Evolutionary conservation across 2,888 invertebrate species (phyloP).

Genomic region (Xanthorhoe spadicearia): DNA sequence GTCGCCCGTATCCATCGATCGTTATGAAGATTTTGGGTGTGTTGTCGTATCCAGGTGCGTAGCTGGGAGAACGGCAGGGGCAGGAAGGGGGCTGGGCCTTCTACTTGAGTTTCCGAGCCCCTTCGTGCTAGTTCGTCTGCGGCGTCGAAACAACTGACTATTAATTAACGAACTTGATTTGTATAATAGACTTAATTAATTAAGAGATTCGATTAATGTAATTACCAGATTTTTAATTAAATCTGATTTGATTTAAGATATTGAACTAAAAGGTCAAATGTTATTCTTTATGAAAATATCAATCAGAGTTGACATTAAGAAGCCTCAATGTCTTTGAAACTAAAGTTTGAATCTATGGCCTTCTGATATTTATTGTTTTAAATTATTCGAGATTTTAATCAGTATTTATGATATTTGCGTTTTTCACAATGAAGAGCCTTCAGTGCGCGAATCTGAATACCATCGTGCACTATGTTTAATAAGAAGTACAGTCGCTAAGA

Average conservation of each 20-base stretch:
- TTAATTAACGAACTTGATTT: no score
- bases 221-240: background rate
- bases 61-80: no score
- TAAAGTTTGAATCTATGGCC: background rate
- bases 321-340: no score
- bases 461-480: background rate
- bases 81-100: no score
- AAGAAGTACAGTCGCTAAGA: no score
- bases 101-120: no score
- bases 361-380: background rate
- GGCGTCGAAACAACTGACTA: no score
- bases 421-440: background rate
- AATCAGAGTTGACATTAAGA: background rate
- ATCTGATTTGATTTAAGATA: slow-evolving; percentile 1
- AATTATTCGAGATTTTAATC: background rate
- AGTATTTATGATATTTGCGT: background rate
- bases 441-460: background rate
- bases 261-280: background rate
- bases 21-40: no score
- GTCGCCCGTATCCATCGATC: no score
- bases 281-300: background rate
- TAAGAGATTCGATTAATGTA: background rate
- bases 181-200: background rate
- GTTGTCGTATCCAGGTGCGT: no score
- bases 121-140: no score